phyloP scores from a whole-genome alignment of 2,113 vertebrate species.

The Grus americana region DNA sequence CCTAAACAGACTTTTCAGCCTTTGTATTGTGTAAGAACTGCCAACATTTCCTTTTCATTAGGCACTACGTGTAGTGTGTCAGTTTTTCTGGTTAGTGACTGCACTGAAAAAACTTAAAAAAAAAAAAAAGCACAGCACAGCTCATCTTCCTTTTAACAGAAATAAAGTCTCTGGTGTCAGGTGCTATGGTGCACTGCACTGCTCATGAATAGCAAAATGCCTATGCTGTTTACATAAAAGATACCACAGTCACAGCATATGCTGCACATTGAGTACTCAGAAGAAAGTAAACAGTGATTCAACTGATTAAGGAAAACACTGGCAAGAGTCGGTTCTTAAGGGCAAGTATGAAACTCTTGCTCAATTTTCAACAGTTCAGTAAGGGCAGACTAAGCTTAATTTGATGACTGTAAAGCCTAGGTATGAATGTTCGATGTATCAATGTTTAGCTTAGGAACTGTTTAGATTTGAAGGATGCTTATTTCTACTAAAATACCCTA shows the following conservation, averaged over 20 bases:
- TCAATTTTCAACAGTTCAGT: background rate
- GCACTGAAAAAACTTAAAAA: background rate
- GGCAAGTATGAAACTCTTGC: background rate
- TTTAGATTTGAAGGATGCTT: background rate
- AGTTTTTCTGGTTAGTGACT: background rate
- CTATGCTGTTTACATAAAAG: background rate
- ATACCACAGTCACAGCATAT: background rate
- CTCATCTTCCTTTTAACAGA: background rate
- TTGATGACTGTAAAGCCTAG: background rate
- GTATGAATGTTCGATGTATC: fast-evolving
- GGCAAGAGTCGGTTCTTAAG: background rate
- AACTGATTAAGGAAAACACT: background rate
- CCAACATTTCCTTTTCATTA: background rate
- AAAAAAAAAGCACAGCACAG: background rate
- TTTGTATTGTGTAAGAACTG: background rate
- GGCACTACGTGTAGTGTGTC: fast-evolving
- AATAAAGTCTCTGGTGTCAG: background rate
- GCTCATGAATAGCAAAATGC: background rate
- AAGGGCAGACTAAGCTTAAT: background rate
- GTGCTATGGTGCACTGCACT: background rate
- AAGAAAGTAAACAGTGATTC: background rate
- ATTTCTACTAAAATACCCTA: background rate
- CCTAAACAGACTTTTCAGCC: background rate
- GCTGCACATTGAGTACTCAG: background rate
- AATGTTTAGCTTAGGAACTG: background rate